phyloP scores from a whole-genome alignment of 2,888 invertebrate genomes.

The Eucriotettix oculatus region DNA sequence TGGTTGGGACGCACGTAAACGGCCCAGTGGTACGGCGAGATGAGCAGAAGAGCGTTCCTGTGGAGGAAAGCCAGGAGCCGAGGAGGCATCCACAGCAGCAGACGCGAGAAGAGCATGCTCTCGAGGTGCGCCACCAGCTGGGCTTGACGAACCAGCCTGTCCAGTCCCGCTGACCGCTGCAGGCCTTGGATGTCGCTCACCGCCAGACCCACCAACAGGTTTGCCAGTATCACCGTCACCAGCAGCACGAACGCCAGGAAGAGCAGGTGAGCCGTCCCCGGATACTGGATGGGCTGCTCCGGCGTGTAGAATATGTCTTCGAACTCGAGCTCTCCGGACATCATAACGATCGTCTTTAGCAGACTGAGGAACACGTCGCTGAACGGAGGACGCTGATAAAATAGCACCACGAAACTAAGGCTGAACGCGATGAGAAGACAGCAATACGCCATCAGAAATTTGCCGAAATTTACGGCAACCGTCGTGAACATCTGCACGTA shows the following conservation, averaged over 20 bases:
- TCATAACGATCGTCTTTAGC: slow-evolving; percentile 71
- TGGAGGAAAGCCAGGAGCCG: slow-evolving; percentile 47
- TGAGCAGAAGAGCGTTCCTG: slow-evolving; percentile 56
- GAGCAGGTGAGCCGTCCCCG: slow-evolving; percentile 57
- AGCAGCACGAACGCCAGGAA: slow-evolving; percentile 60
- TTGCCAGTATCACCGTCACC: slow-evolving; percentile 67
- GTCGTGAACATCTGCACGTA: slow-evolving; percentile 81
- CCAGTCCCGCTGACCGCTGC: slow-evolving; percentile 43
- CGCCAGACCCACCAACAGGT: slow-evolving; percentile 67
- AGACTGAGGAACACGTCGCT: slow-evolving; percentile 23
- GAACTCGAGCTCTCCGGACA: slow-evolving; percentile 74
- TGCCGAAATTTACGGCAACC: slow-evolving; percentile 64
- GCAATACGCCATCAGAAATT: slow-evolving; percentile 63
- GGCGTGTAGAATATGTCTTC: slow-evolving; percentile 61
- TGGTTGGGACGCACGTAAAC: slow-evolving; percentile 68
- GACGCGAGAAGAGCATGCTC: slow-evolving; percentile 62
- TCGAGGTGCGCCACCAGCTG: slow-evolving; percentile 68
- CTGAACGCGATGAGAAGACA: slow-evolving; percentile 67
- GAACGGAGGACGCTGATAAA: slow-evolving; percentile 59
- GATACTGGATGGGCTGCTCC: slow-evolving; percentile 37
- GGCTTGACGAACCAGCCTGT: slow-evolving; percentile 63
- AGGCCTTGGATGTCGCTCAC: slow-evolving; percentile 57
- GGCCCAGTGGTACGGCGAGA: slow-evolving; percentile 53
- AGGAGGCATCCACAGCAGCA: slow-evolving; percentile 39
- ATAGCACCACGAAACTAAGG: slow-evolving; percentile 64